Conservation (phyloP, 2,888 invertebrate genomes). For the Acrobasis consociella region DNA sequence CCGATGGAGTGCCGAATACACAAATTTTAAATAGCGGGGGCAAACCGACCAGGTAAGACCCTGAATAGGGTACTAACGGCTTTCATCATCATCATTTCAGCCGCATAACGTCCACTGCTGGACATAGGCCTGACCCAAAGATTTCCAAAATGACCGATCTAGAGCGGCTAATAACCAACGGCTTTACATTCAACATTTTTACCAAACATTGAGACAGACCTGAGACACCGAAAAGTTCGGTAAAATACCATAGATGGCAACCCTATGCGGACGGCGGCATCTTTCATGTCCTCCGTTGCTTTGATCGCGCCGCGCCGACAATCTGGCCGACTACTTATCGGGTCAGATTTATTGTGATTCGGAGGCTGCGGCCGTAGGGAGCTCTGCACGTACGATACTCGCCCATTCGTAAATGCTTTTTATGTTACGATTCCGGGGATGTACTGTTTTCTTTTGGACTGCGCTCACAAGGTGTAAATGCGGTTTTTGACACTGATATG, state of each 20-base stretch:
- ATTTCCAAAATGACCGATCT: too few relatives aligned
- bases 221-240: too few relatives aligned
- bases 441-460: constrained; percentile 6
- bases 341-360: constrained; percentile 82
- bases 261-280: constrained; percentile 56
- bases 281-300: constrained; percentile 75
- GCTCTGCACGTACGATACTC: constrained; percentile 49
- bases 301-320: constrained; percentile 79
- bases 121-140: too few relatives aligned
- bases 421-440: constrained; percentile 23
- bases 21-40: too few relatives aligned
- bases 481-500: not conserved
- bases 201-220: too few relatives aligned
- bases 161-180: too few relatives aligned
- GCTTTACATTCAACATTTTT: too few relatives aligned
- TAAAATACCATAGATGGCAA: not conserved
- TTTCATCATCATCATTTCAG: too few relatives aligned
- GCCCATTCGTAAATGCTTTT: constrained; percentile 52
- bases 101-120: too few relatives aligned
- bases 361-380: constrained; percentile 69
- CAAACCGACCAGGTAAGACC: too few relatives aligned
- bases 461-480: not conserved
- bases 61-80: too few relatives aligned
- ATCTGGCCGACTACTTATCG: constrained; percentile 81
- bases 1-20: too few relatives aligned